Evolutionary conservation across 2,797 vertebrate genomes (phyloP).

Genomic region (Pseudochromis fuscus): DNA sequence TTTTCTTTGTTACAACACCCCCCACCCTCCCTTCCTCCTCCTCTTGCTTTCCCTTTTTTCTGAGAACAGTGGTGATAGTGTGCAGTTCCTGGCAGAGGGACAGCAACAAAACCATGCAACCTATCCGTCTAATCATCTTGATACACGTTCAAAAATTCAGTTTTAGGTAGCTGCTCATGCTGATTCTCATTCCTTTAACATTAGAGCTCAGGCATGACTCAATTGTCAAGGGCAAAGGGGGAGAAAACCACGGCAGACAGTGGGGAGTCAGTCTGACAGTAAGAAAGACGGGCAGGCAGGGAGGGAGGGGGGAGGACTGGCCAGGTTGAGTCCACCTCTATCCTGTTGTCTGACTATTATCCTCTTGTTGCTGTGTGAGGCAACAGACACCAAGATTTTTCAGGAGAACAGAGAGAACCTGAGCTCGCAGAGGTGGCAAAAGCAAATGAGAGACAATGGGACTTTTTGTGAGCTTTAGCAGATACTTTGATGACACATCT

Average conservation of each 20-base stretch:
- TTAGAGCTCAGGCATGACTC: constrained; percentile 50
- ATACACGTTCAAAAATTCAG: constrained; percentile 39
- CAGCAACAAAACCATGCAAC: constrained; percentile 11
- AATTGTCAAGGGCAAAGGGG: constrained; percentile 55
- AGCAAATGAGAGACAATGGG: constrained; percentile 34
- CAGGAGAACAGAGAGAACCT: constrained; percentile 28
- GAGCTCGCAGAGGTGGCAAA: constrained; percentile 21
- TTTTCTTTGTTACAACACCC: constrained; percentile 31
- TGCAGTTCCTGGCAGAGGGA: background rate
- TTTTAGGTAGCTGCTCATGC: constrained; percentile 48
- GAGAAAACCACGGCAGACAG: constrained; percentile 69
- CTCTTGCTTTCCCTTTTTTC: constrained; percentile 2
- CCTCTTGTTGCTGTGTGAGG: constrained; percentile 46
- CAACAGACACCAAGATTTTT: constrained; percentile 50
- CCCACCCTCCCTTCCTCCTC: no score
- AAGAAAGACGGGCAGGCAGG: constrained; percentile 45
- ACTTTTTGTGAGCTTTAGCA: constrained; percentile 36
- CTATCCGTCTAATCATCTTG: constrained; percentile 26
- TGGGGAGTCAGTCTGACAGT: constrained; percentile 71
- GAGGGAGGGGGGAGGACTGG: constrained; percentile 38
- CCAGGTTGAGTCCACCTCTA: constrained; percentile 66
- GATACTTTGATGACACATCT: constrained; percentile 58
- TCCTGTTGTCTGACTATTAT: constrained; percentile 57
- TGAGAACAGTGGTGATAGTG: constrained; percentile 18
- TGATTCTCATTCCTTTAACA: constrained; percentile 50